Conservation (phyloP, 1,140 invertebrate genomes). For the Hirudo medicinalis region DNA sequence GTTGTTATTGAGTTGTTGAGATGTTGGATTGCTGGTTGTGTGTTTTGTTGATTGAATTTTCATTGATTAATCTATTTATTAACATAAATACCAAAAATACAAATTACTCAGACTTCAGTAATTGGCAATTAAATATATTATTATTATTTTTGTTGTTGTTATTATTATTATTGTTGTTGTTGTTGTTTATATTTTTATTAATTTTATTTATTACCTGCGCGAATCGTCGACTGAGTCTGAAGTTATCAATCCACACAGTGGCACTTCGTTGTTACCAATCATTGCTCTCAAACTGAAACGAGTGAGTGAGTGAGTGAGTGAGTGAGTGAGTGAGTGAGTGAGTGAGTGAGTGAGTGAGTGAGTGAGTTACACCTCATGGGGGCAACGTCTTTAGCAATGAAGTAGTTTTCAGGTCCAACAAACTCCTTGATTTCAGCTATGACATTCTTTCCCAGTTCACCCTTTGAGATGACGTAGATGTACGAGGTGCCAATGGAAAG, state of each 20-base stretch:
- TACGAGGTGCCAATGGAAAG: not conserved
- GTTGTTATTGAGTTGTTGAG: too few species aligned
- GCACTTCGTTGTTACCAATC: not conserved
- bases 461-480: not conserved
- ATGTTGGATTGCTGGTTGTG: too few species aligned
- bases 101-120: too few species aligned
- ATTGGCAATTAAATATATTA: too few species aligned
- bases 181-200: not conserved
- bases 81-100: too few species aligned
- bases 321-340: conserved; percentile 12
- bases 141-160: too few species aligned
- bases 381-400: not conserved
- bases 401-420: not conserved
- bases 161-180: too few species aligned
- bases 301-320: conserved; percentile 1
- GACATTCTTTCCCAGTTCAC: not conserved
- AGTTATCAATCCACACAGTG: not conserved
- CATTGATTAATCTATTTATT: too few species aligned
- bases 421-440: not conserved
- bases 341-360: conserved; percentile 1
- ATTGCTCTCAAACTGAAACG: not conserved
- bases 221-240: not conserved
- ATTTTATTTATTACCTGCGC: not conserved
- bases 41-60: too few species aligned
- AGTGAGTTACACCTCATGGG: not conserved